Evolutionary conservation across 2,113 vertebrate genomes (phyloP).

Genomic region (Chionomys nivalis): DNA sequence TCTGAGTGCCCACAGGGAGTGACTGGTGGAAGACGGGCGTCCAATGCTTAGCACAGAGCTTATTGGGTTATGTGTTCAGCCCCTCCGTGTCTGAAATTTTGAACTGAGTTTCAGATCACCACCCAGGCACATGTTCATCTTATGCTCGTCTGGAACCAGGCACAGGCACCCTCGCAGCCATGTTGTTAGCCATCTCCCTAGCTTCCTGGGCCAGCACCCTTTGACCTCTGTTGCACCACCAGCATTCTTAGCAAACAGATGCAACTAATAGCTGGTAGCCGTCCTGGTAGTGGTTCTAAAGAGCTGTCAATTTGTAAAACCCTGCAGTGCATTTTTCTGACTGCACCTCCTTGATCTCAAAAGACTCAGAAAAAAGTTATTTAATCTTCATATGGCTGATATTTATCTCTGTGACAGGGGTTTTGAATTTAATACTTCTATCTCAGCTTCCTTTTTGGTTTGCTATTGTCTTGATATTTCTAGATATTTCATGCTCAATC

Average conservation of each 20-base stretch:
- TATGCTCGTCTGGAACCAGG: background rate
- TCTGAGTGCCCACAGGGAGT: background rate
- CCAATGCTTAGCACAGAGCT: background rate
- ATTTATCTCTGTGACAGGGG: background rate
- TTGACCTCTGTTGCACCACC: background rate
- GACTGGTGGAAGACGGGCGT: background rate
- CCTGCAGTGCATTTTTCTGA: background rate
- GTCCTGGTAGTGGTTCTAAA: background rate
- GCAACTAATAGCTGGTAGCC: background rate
- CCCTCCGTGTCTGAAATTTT: background rate
- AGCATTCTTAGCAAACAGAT: background rate
- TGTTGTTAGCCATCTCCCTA: background rate
- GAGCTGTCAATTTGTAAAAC: background rate
- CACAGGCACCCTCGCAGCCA: background rate
- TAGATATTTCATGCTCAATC: background rate
- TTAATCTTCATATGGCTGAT: background rate
- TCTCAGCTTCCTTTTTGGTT: background rate
- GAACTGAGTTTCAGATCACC: background rate
- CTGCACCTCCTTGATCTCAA: no score
- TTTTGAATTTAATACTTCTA: background rate
- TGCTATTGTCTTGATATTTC: background rate
- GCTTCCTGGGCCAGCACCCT: background rate
- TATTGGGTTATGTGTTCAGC: no score
- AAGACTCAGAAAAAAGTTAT: background rate
- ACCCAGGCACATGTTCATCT: background rate